Percentiles rank a stretch among this genome's conserved stretches.
These are phyloP conservation scores for Molanna angustata DNA, from an alignment of 2,888 invertebrate genomes.

Conservation along the genomic window DNA sequence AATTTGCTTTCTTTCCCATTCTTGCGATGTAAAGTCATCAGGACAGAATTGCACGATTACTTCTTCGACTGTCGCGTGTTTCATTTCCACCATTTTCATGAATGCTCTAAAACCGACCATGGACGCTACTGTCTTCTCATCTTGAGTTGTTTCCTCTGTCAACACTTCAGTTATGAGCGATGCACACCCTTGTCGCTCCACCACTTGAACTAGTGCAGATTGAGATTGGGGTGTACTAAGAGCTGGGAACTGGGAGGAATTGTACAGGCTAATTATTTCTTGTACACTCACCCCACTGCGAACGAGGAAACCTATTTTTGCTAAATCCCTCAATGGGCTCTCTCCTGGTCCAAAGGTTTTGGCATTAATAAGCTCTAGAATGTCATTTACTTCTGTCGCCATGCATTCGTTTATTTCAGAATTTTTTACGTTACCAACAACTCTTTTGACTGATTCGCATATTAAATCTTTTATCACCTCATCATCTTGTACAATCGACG, in stretches of 20 bases:
- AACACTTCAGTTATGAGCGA: conserved; percentile 78
- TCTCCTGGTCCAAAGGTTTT: conserved; percentile 80
- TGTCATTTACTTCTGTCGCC: conserved; percentile 72
- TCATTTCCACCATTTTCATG: conserved; percentile 79
- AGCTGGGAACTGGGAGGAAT: conserved; percentile 75
- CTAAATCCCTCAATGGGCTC: conserved; percentile 74
- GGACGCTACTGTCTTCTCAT: conserved; percentile 72
- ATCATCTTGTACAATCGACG: conserved; percentile 58
- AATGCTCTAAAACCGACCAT: conserved; percentile 84
- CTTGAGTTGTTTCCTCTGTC: conserved; percentile 75
- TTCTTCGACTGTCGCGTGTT: conserved; percentile 79
- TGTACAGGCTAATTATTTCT: conserved; percentile 75
- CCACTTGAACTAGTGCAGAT: conserved; percentile 78
- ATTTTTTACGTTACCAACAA: conserved; percentile 53
- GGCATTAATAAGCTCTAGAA: conserved; percentile 70
- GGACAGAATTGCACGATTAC: conserved; percentile 79
- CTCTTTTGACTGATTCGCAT: conserved; percentile 55
- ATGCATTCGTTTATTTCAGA: conserved; percentile 57
- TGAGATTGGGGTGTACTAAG: conserved; percentile 78
- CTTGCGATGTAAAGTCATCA: conserved; percentile 77
- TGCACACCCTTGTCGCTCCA: conserved; percentile 80
- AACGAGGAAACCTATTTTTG: conserved; percentile 76
- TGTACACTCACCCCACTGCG: conserved; percentile 72
- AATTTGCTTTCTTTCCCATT: conserved; percentile 75
- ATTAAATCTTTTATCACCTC: conserved; percentile 54